These are phyloP conservation scores for Ciona savignyi DNA, from an alignment of 23 tunicate species.

Conservation along the genomic window DNA sequence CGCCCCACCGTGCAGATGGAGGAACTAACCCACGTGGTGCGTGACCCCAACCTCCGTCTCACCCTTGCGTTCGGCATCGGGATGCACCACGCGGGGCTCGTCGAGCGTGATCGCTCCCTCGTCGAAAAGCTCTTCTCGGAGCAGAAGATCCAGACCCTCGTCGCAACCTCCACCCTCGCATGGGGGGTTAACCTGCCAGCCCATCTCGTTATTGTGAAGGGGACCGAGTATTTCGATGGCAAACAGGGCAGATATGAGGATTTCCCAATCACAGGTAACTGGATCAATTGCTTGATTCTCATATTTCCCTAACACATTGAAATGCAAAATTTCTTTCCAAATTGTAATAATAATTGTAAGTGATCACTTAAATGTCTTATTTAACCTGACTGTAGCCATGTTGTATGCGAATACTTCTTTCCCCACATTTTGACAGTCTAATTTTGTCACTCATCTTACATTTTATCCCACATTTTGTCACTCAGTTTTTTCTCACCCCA, in stretches of 20 bases:
- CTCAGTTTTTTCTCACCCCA: too few relatives aligned
- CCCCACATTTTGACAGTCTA: too few relatives aligned
- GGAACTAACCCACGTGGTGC: conserved; percentile 47
- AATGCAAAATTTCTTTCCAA: neutral
- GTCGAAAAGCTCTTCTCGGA: conserved; percentile 79
- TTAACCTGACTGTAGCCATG: too few relatives aligned
- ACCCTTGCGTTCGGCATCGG: conserved; percentile 97
- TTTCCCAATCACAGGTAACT: conserved; percentile 83
- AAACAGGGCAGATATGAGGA: conserved; percentile 74
- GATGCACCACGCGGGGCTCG: conserved; percentile 94
- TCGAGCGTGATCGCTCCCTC: conserved; percentile 67
- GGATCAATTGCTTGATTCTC: neutral
- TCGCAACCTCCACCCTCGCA: conserved; percentile 95
- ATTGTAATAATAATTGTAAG: too few relatives aligned
- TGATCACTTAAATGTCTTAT: too few relatives aligned
- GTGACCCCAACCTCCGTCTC: conserved; percentile 75
- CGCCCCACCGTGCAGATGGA: conserved; percentile 74
- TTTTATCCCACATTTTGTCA: too few relatives aligned
- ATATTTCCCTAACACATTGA: neutral
- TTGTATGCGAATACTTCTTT: too few relatives aligned
- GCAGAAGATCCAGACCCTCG: conserved; percentile 78
- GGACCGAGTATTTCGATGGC: conserved; percentile 95
- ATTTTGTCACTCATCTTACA: too few relatives aligned
- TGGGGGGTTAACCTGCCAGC: conserved; percentile 99
- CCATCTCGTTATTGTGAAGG: conserved; percentile 94